Conservation (phyloP, 2,113 vertebrate species). For the Cyphomyrus plagiostoma region DNA sequence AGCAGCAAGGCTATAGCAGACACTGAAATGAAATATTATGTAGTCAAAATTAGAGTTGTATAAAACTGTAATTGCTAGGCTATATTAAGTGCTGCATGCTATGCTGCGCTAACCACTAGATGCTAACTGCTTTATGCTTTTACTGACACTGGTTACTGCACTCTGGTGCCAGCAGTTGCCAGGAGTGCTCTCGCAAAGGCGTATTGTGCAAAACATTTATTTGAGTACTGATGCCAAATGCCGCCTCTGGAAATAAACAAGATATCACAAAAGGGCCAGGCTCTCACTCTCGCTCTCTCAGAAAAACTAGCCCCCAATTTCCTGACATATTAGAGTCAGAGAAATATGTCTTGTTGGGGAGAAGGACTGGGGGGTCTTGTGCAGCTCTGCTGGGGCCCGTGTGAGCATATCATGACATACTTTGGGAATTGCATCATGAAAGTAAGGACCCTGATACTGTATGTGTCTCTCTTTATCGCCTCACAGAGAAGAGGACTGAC, state of each 20-base stretch:
- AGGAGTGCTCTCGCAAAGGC: neutral
- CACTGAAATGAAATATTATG: neutral
- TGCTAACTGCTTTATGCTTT: neutral
- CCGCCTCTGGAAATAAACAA: neutral
- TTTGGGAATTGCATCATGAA: neutral
- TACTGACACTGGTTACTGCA: neutral
- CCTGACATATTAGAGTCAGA: neutral
- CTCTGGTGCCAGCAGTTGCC: neutral
- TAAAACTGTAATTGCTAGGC: neutral
- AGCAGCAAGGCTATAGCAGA: neutral
- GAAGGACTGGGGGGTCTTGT: neutral
- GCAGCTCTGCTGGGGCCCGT: neutral
- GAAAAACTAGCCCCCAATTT: neutral
- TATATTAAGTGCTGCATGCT: neutral
- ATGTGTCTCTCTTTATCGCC: neutral
- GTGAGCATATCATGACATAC: neutral
- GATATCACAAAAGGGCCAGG: neutral
- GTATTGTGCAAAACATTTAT: neutral
- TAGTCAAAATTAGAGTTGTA: neutral
- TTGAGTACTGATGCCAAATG: neutral
- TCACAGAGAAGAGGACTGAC: slow-evolving; percentile 88
- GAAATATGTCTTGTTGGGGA: neutral
- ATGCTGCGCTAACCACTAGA: neutral
- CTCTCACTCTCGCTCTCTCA: neutral
- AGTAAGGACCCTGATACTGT: neutral